A percentile compares a stretch with the other conserved stretches of the same genome.
Evolutionary conservation across 2,113 vertebrate genomes (phyloP).

Genomic region (Dendropsophus ebraccatus): DNA sequence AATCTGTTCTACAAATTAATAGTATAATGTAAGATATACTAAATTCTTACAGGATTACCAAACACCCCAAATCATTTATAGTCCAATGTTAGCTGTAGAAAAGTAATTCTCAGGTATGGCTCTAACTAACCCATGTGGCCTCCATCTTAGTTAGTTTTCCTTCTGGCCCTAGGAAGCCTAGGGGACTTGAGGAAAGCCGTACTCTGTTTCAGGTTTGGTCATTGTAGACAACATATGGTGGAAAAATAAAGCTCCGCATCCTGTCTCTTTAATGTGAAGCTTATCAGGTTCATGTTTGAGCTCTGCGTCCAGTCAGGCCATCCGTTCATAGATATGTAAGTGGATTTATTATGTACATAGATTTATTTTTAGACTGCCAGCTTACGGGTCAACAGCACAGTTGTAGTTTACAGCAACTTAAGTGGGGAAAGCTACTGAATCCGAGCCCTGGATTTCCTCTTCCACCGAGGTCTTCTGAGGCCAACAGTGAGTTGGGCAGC

Average conservation of each 20-base stretch:
- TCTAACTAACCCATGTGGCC: not conserved
- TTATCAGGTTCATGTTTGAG: not conserved
- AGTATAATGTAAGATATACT: too few species aligned
- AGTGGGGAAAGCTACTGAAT: not conserved
- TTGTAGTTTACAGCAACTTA: not conserved
- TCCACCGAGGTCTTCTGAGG: too few species aligned
- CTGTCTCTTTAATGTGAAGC: not conserved
- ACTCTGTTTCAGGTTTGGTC: too few species aligned
- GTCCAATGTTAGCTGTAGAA: not conserved
- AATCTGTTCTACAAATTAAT: too few species aligned
- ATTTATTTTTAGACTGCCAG: constrained; percentile 13
- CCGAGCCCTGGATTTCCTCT: not conserved
- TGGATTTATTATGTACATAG: constrained; percentile 10
- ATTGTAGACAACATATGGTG: not conserved
- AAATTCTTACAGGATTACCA: too few species aligned
- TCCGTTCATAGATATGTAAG: not conserved
- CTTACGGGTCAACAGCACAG: not conserved
- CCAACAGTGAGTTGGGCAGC: too few species aligned
- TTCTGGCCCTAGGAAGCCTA: too few species aligned
- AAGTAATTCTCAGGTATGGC: not conserved
- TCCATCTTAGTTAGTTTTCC: not conserved
- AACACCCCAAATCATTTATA: not conserved
- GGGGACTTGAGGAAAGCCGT: too few species aligned
- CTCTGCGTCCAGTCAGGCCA: too few species aligned
- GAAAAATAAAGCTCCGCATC: not conserved